These are phyloP conservation scores for Tanypteryx hageni DNA, from an alignment of 2,888 invertebrate genomes.

Conservation along the genomic window DNA sequence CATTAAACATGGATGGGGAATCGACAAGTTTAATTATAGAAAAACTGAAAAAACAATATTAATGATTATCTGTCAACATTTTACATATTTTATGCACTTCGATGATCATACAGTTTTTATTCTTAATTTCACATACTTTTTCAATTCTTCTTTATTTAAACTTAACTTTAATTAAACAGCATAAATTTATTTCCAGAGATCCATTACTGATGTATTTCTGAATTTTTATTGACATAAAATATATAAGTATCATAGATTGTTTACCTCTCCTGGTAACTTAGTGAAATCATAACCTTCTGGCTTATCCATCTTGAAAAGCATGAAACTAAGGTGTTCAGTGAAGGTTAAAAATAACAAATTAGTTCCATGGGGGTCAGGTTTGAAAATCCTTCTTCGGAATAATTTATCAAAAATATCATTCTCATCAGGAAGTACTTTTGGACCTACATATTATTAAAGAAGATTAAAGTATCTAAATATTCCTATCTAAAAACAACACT, in stretches of 20 bases:
- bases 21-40: too few relatives aligned
- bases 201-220: too few relatives aligned
- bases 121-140: too few relatives aligned
- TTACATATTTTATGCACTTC: too few relatives aligned
- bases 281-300: conserved; percentile 72
- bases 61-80: too few relatives aligned
- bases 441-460: conserved; percentile 67
- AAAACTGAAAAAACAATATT: too few relatives aligned
- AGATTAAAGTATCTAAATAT: neutral
- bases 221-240: too few relatives aligned
- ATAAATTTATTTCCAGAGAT: too few relatives aligned
- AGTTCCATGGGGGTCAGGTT: conserved; percentile 73
- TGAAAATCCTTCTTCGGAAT: conserved; percentile 72
- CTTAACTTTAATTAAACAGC: too few relatives aligned
- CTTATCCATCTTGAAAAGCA: conserved; percentile 74
- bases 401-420: conserved; percentile 72
- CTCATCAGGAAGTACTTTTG: conserved; percentile 70
- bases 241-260: neutral
- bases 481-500: neutral
- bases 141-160: too few relatives aligned
- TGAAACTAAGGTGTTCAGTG: conserved; percentile 75
- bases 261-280: conserved; percentile 74
- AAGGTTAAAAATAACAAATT: conserved; percentile 74
- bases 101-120: too few relatives aligned
- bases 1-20: too few relatives aligned